Evolutionary conservation across 2,797 vertebrate species (phyloP).

Genomic region (Enteromius trimaculatus): DNA sequence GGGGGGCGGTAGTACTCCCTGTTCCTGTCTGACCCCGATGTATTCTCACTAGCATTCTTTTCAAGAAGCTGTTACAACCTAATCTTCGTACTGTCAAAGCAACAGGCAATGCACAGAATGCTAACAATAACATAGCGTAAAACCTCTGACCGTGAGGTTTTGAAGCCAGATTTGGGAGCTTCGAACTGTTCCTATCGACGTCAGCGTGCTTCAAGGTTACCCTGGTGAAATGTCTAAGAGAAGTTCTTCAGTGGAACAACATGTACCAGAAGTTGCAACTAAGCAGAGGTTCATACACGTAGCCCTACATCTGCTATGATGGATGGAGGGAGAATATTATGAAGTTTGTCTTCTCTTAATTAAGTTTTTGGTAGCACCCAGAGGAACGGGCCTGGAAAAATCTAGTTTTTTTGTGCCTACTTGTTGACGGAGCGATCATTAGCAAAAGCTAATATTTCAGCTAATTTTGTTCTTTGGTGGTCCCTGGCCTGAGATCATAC

Average conservation of each 20-base stretch:
- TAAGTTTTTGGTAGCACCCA: slow-evolving; percentile 57
- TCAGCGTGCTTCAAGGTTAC: not conserved
- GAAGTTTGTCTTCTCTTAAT: slow-evolving; percentile 65
- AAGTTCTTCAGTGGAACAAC: slow-evolving; percentile 37
- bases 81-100: slow-evolving; percentile 24
- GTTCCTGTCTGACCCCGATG: slow-evolving; percentile 44
- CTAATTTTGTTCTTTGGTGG: slow-evolving; percentile 89
- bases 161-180: not conserved
- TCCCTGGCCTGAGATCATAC: slow-evolving; percentile 70
- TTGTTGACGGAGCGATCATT: slow-evolving; percentile 70
- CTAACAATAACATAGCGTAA: not conserved
- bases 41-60: slow-evolving; percentile 46
- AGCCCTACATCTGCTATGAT: slow-evolving; percentile 59
- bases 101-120: slow-evolving; percentile 22
- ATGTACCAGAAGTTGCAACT: slow-evolving; percentile 28
- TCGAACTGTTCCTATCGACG: not conserved
- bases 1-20: slow-evolving; percentile 39
- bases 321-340: slow-evolving; percentile 51
- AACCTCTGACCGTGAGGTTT: not conserved
- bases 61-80: slow-evolving; percentile 27
- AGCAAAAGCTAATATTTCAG: slow-evolving; percentile 86
- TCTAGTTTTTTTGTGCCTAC: slow-evolving; percentile 64
- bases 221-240: slow-evolving; percentile 12
- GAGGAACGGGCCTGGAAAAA: slow-evolving; percentile 51
- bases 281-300: slow-evolving; percentile 34